Evolutionary conservation across 2,797 vertebrate genomes (phyloP).

Genomic region (Amblyopsis hoosieri): DNA sequence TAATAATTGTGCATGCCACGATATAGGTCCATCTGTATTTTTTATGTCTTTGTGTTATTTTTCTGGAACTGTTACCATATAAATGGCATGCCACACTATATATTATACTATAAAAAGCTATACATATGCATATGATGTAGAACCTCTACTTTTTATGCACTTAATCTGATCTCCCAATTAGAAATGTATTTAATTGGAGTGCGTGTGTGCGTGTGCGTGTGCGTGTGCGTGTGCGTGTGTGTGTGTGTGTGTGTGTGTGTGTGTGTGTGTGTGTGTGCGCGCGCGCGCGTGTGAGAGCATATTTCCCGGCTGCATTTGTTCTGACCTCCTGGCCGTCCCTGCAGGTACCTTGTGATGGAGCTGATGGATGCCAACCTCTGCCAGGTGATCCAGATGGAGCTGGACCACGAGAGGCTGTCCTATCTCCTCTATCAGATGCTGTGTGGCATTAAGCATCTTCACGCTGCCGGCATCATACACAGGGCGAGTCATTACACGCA

Average conservation of each 20-base stretch:
- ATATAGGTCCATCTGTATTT: too few relatives aligned
- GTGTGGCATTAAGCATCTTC: constrained; percentile 95
- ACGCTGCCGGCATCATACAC: constrained; percentile 95
- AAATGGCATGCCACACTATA: too few relatives aligned
- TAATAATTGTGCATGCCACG: too few relatives aligned
- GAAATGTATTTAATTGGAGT: neutral
- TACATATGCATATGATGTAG: neutral
- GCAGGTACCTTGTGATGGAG: constrained; percentile 95
- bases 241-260: constrained; percentile 4
- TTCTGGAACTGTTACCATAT: too few relatives aligned
- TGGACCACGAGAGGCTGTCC: constrained; percentile 94
- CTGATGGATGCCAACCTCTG: constrained; percentile 97
- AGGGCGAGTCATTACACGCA: constrained; percentile 76
- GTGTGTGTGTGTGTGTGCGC: constrained; percentile 1
- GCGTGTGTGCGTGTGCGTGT: neutral
- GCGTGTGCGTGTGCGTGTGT: neutral
- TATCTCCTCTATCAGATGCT: constrained; percentile 97
- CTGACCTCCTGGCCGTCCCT: neutral
- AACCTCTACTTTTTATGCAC: neutral
- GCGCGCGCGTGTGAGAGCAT: neutral
- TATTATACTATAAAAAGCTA: neutral
- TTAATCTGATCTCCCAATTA: neutral
- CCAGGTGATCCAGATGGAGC: constrained; percentile 97
- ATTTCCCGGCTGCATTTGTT: neutral
- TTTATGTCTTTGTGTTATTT: too few relatives aligned